Evolutionary conservation across 2,797 vertebrate genomes (phyloP), one percentile per base, ranked within the genome.

Genomic region (Spinus olivaceus): DNA sequence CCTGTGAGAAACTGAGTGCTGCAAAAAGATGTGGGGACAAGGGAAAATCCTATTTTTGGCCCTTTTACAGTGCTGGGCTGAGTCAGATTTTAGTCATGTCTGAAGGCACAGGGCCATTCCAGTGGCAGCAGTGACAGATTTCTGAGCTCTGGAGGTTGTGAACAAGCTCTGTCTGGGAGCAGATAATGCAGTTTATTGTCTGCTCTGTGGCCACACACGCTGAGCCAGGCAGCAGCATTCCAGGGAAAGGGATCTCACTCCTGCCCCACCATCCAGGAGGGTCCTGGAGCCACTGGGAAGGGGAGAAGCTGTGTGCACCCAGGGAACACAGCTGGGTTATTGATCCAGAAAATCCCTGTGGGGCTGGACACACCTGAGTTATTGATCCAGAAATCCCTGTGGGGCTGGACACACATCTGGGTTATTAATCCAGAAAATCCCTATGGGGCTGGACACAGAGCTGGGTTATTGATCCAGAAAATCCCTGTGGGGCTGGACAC

Each of bases 11-110:
- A 47, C 14, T 32, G 60, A 2, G 46, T 3, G 30, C 4, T 50
- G 64, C 60, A 50, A 50, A 84, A 92, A 77, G 61, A 44, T 30
- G 20, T 0, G 1, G 25, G 25, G 39, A 49, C 21, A 21, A 0
- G 1, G 65, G 24, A 39, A 84, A 94, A 80, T 33, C 20, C 24
- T 37, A 27, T 37, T 93, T 96, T 83, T 95, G 90, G 71, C 71
- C 74, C 21, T 67, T 85, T 89, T 60, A 44, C 64, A 37, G 71
- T 14, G 59, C 71, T 32, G 76, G 74, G 71, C 89, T 92, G 92
- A 95, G 79, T 95, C 84, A 94, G 59, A 10, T 86, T 92, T 95
- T 85, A 87, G 92, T 93, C 64, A 91, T 66, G 95, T 94, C 93
- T 96, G 90, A 78, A 82, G 90, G 17, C 88, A 50, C 67, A 15